A percentile compares a stretch with the other conserved stretches of the same genome.
These are phyloP conservation scores for Aleadryas rufinucha DNA, from an alignment of 2,113 vertebrate species.

Conservation along the genomic window DNA sequence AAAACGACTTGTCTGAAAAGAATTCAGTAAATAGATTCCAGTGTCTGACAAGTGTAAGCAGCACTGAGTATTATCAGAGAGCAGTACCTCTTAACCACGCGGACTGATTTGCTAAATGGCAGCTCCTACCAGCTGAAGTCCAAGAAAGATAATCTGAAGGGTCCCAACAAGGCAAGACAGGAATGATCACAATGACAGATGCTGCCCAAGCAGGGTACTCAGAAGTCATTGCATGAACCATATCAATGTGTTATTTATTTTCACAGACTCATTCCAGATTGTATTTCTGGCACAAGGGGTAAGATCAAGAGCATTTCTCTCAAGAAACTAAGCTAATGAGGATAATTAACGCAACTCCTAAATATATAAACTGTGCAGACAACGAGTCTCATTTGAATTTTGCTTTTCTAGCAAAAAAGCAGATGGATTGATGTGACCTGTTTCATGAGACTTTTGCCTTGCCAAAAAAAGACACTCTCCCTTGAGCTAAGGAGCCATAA, in stretches of 20 bases:
- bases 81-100: not conserved
- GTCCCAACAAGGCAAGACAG: not conserved
- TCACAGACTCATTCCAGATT: not conserved
- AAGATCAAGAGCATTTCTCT: constrained; percentile 44
- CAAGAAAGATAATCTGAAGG: not conserved
- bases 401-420: constrained; percentile 12
- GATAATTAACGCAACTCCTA: constrained; percentile 41
- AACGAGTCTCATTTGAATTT: not conserved
- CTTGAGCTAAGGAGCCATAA: not conserved
- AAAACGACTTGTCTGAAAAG: constrained; percentile 31
- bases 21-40: constrained; percentile 46
- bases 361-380: constrained; percentile 30
- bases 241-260: constrained; percentile 39
- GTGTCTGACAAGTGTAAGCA: not conserved
- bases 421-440: not conserved
- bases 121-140: not conserved
- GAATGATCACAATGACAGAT: not conserved
- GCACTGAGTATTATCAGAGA: not conserved
- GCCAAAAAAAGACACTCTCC: not conserved
- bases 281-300: constrained; percentile 37
- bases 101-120: not conserved
- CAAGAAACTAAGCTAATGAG: constrained; percentile 44
- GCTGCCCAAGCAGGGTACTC: not conserved
- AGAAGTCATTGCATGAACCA: not conserved
- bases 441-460: not conserved